These are phyloP conservation scores for Drosophila planitibia DNA, from an alignment of 2,888 invertebrate genomes.

Conservation along the genomic window DNA sequence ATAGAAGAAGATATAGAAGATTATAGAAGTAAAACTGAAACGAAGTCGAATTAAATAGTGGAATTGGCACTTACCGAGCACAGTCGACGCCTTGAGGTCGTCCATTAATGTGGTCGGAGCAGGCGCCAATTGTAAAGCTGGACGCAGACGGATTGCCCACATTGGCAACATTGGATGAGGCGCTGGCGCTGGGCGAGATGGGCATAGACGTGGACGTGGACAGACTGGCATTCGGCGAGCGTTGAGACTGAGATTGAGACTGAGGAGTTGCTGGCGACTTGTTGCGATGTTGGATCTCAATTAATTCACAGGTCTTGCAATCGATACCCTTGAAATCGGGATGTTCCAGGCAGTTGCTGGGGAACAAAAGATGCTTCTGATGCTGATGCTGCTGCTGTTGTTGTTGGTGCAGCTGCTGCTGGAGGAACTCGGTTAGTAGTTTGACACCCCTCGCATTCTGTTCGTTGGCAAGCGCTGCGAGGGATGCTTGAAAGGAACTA, in stretches of 20 bases:
- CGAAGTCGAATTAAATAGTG: not conserved
- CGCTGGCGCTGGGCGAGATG: slow-evolving; percentile 58
- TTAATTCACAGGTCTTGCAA: slow-evolving; percentile 84
- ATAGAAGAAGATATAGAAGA: not conserved
- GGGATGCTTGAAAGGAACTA: slow-evolving; percentile 83
- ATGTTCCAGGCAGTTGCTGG: slow-evolving; percentile 82
- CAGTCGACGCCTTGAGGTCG: slow-evolving; percentile 97
- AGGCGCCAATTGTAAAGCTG: slow-evolving; percentile 93
- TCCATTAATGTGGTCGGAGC: slow-evolving; percentile 97
- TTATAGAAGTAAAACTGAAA: not conserved
- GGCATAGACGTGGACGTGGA: slow-evolving; percentile 46
- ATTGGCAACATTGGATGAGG: slow-evolving; percentile 57
- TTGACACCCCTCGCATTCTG: slow-evolving; percentile 79
- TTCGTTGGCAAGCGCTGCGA: slow-evolving; percentile 73
- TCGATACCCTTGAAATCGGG: slow-evolving; percentile 83
- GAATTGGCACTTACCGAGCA: slow-evolving; percentile 86
- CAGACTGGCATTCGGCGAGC: slow-evolving; percentile 62
- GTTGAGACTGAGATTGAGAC: slow-evolving; percentile 27
- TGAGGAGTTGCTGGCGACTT: slow-evolving; percentile 69
- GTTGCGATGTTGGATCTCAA: slow-evolving; percentile 72
- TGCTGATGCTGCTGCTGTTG: slow-evolving; percentile 79
- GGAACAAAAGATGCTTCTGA: slow-evolving; percentile 64
- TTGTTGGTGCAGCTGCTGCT: slow-evolving; percentile 79
- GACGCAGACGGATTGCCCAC: slow-evolving; percentile 64
- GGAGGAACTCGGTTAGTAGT: slow-evolving; percentile 84